Evolutionary conservation across 2,797 vertebrate species (phyloP).

Genomic region (Numenius phaeopus): DNA sequence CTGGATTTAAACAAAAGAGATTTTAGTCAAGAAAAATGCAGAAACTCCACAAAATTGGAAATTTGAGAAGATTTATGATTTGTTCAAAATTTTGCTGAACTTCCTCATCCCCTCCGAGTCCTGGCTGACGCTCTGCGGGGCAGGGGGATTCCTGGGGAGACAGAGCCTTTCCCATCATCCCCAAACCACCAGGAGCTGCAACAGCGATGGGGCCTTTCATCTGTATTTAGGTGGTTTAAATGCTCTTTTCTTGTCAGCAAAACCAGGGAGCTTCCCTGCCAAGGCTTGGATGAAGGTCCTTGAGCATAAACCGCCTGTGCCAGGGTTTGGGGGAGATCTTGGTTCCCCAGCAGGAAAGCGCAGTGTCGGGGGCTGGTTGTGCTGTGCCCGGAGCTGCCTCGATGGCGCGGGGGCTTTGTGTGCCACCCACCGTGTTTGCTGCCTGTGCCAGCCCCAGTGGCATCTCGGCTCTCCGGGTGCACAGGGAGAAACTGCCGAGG

Average conservation of each 20-base stretch:
- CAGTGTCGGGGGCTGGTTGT: background rate
- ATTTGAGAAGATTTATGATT: background rate
- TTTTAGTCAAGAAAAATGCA: background rate
- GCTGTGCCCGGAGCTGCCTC: background rate
- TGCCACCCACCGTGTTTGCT: fast-evolving
- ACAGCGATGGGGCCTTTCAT: background rate
- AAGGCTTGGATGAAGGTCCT: background rate
- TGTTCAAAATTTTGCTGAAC: background rate
- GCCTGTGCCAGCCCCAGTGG: background rate
- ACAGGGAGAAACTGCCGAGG: background rate
- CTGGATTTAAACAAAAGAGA: background rate
- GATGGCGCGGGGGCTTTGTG: background rate
- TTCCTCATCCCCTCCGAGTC: background rate
- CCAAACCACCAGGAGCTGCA: background rate
- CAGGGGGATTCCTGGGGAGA: background rate
- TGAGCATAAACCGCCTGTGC: background rate
- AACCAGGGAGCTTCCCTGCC: background rate
- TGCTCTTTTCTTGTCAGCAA: background rate
- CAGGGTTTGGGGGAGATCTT: background rate
- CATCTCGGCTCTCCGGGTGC: background rate
- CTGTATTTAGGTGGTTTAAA: background rate
- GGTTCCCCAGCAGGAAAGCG: background rate
- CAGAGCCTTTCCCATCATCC: background rate
- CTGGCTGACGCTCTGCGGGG: background rate
- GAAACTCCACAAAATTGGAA: background rate